These are phyloP conservation scores for Gobio occitaniae DNA, from an alignment of 2,797 vertebrate genomes.

Conservation along the genomic window DNA sequence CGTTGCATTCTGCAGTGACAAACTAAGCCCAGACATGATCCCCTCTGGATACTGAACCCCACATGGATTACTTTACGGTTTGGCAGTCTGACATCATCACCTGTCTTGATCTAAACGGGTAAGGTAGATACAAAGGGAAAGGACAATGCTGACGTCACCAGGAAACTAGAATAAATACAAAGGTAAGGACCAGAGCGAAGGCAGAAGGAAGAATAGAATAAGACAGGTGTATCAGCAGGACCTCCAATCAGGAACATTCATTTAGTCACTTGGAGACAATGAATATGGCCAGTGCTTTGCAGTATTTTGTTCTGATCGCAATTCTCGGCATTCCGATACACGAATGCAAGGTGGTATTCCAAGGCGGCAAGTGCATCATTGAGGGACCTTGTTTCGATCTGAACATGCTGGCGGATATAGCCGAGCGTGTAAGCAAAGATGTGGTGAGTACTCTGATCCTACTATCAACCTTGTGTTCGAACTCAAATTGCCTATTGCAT, in stretches of 20 bases:
- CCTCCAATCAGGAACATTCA: conserved; percentile 1
- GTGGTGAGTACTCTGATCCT: conserved; percentile 48
- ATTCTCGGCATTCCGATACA: conserved; percentile 4
- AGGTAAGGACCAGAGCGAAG: conserved; percentile 23
- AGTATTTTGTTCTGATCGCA: conserved; percentile 26
- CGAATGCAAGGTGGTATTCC: neutral
- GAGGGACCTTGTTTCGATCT: conserved; percentile 53
- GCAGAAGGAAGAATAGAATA: conserved; percentile 19
- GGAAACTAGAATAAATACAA: conserved; percentile 48
- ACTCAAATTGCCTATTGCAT: neutral
- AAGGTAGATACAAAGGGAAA: conserved; percentile 17
- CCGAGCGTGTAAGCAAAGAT: conserved; percentile 38
- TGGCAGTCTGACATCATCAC: neutral
- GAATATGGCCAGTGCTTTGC: conserved; percentile 38
- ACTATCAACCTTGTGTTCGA: neutral
- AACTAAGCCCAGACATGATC: neutral
- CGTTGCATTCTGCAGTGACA: neutral
- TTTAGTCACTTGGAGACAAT: neutral
- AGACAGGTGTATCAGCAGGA: conserved; percentile 14
- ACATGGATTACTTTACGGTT: conserved; percentile 7
- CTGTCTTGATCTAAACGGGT: neutral
- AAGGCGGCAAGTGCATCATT: conserved; percentile 22
- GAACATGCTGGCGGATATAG: conserved; percentile 4
- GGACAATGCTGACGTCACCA: conserved; percentile 41
- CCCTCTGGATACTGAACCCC: neutral